Evolutionary conservation across 1,140 invertebrate species (phyloP), one percentile per base, ranked within the genome.

Genomic region (Tetragonula clypearis): DNA sequence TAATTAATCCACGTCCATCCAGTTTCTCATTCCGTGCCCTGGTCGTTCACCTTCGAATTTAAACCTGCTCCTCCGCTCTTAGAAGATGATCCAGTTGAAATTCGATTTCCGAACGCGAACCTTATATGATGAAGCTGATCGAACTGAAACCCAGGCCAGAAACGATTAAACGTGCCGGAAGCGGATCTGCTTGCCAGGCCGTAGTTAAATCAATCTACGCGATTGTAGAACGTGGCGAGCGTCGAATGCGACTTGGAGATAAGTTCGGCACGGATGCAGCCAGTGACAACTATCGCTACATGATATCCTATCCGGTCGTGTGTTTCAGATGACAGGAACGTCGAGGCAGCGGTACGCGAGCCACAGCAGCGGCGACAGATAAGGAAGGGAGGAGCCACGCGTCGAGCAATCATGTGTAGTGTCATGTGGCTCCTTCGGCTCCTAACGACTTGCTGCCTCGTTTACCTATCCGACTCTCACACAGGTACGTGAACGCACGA

Each of bases 361-460:
- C 92, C 87, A 78, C 90, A 92, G 86, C 91, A 93, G 91, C 93
- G 93, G 94, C 92, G 79, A 87, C 58, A 90, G 93, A 91, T 94
- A 94, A 92, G 92, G 89, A 91, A 92, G 87, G 86, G 88, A 87
- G 82, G 86, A 92, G 85, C 87, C 86, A 84, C 86, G 90, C 88
- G 91, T 88, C 91, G 90, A 83, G 90, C 92, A 94, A 93, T 94
- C 94, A 95, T 95, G 94, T 94, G 89, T 87, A 91, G 91, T 94
- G 93, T 94, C 94, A 95, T 94, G 94, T 94, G 94, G 93, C 93
- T 92, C 83, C 89, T 92, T 91, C 91, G 93, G 90, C 92, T 95
- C 77, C 88, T 94, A 90, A 93, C 92, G 88, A 94, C 91, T 91
- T 93, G 93, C 92, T 94, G 93, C 88, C 90, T 95, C 85, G 92